phyloP scores from a whole-genome alignment of 2,797 vertebrate species.

The Clarias fuscus region DNA sequence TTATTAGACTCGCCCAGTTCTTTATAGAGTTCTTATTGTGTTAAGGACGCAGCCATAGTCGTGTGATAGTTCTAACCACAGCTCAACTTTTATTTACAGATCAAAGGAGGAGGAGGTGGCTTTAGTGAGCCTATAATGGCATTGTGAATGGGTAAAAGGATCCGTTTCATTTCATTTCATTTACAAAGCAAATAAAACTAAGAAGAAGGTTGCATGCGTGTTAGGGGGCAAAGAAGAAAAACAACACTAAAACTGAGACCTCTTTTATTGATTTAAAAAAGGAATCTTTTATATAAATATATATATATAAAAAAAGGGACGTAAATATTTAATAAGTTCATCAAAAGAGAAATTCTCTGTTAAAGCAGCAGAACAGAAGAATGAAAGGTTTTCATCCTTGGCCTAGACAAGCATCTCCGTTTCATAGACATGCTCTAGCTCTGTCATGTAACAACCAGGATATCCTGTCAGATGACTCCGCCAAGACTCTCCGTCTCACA shows the following conservation, averaged over 20 bases:
- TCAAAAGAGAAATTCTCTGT: background rate
- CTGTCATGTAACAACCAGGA: constrained; percentile 69
- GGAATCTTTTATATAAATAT: background rate
- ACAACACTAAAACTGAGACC: background rate
- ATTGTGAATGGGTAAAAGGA: background rate
- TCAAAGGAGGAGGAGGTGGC: background rate
- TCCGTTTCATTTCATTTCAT: background rate
- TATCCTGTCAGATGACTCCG: constrained; percentile 72
- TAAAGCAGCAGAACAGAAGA: background rate
- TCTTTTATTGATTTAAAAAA: background rate
- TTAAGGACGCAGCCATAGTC: background rate
- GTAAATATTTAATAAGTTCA: background rate
- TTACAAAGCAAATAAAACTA: background rate
- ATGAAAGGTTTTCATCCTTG: background rate
- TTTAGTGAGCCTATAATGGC: background rate
- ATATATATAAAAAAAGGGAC: background rate
- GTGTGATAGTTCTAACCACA: background rate
- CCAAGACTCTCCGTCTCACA: constrained; percentile 47
- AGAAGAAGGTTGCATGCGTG: background rate
- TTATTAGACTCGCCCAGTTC: background rate
- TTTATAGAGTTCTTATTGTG: background rate
- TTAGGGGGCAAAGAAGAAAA: background rate
- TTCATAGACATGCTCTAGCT: constrained; percentile 48
- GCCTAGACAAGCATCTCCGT: constrained; percentile 43
- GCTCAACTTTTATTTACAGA: background rate